These are phyloP conservation scores for Philypnodon macrostomus DNA, from an alignment of 2,797 vertebrate genomes.

Conservation along the genomic window DNA sequence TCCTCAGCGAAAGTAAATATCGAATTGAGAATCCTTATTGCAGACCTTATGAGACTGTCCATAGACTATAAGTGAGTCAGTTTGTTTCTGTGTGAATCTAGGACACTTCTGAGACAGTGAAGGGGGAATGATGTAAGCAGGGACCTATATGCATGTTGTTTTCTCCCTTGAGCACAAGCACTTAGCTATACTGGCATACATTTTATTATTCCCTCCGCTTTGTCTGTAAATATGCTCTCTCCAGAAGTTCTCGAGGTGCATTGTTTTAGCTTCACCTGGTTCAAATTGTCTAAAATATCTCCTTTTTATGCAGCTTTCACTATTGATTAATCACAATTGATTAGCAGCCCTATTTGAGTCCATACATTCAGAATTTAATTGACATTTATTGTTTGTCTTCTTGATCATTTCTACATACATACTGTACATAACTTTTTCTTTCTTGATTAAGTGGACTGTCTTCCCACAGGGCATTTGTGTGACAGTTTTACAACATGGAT, in stretches of 20 bases:
- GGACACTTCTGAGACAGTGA: constrained; percentile 52
- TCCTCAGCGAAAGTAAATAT: constrained; percentile 24
- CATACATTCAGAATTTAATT: too few relatives aligned
- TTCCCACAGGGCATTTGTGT: constrained; percentile 40
- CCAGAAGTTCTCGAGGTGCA: too few relatives aligned
- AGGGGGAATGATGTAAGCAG: constrained; percentile 58
- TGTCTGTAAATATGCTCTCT: too few relatives aligned
- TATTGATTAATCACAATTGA: too few relatives aligned
- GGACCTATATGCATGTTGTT: constrained; percentile 53
- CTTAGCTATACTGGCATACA: constrained; percentile 7
- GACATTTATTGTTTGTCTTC: too few relatives aligned
- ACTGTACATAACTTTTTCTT: background rate
- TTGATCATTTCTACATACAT: too few relatives aligned
- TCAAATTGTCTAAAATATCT: too few relatives aligned
- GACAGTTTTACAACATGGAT: constrained; percentile 20
- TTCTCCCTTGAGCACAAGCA: constrained; percentile 38
- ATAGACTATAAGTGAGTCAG: constrained; percentile 10
- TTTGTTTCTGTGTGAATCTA: constrained; percentile 52
- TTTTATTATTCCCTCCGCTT: constrained; percentile 10
- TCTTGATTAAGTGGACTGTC: constrained; percentile 50
- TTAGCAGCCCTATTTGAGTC: too few relatives aligned
- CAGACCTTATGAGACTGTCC: constrained; percentile 10
- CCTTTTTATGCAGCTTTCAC: too few relatives aligned
- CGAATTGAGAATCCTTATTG: constrained; percentile 17
- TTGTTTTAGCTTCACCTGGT: too few relatives aligned